Evolutionary conservation across 2,113 vertebrate species (phyloP).

Genomic region (Chaetorhynchus papuensis): DNA sequence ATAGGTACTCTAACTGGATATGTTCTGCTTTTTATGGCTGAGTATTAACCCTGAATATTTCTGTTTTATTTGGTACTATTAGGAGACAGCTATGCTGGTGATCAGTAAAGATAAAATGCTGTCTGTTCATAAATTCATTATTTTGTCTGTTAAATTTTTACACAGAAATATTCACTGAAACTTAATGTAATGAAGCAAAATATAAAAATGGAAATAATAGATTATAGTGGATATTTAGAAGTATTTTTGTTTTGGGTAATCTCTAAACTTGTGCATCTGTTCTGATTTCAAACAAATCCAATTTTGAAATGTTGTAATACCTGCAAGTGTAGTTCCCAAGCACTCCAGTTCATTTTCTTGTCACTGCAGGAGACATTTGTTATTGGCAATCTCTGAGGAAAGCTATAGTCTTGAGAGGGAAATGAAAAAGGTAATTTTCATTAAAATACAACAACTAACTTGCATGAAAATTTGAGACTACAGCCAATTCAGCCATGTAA

Average conservation of each 20-base stretch:
- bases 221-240: neutral
- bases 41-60: neutral
- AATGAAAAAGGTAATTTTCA: slow-evolving; percentile 60
- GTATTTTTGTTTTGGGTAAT: neutral
- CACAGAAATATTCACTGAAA: neutral
- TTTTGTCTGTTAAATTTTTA: neutral
- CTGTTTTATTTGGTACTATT: neutral
- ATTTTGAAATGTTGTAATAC: slow-evolving; percentile 26
- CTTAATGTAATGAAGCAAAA: neutral
- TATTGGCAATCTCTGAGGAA: slow-evolving; percentile 51
- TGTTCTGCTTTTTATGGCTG: neutral
- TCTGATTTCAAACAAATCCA: neutral
- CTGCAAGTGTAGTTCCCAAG: slow-evolving; percentile 16
- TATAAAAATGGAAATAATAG: neutral
- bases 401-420: slow-evolving; percentile 23
- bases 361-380: slow-evolving; percentile 60
- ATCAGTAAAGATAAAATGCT: neutral
- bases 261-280: slow-evolving; percentile 31
- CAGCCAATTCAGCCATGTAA: slow-evolving; percentile 28
- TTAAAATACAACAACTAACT: slow-evolving; percentile 37
- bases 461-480: slow-evolving; percentile 3
- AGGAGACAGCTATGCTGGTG: neutral
- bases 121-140: neutral
- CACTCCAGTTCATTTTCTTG: slow-evolving; percentile 54
- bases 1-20: neutral